A percentile compares a stretch with the other conserved stretches of the same genome.
Conservation (phyloP, 2,797 vertebrate species). For the Dermochelys coriacea region DNA sequence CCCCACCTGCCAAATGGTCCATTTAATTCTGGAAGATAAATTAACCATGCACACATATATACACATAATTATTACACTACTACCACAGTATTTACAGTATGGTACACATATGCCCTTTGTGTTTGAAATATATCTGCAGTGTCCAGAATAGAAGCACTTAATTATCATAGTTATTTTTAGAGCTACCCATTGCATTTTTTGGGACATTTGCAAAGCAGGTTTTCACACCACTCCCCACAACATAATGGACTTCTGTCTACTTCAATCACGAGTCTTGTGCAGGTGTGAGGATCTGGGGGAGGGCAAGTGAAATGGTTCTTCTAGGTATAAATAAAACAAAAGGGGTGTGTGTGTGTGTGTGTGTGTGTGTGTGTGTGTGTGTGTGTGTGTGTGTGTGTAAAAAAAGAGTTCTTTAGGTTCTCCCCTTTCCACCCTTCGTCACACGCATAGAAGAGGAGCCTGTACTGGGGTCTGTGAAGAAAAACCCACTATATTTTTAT, state of each 20-base stretch:
- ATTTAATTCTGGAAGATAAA: background rate
- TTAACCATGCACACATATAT: background rate
- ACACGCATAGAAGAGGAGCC: background rate
- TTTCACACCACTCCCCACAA: background rate
- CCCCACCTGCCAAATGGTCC: background rate
- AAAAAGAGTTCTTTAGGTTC: background rate
- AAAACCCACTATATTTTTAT: background rate
- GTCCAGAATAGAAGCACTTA: background rate
- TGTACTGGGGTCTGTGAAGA: background rate
- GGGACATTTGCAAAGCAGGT: background rate
- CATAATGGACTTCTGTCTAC: rapidly evolving
- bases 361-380: background rate
- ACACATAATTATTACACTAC: background rate
- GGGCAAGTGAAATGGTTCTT: background rate
- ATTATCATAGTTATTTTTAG: background rate
- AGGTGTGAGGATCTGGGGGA: background rate
- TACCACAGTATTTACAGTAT: background rate
- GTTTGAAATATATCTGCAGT: background rate
- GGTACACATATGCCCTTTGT: background rate
- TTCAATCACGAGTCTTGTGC: rapidly evolving
- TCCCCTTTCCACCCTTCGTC: background rate
- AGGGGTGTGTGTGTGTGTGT: background rate
- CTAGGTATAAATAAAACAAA: background rate
- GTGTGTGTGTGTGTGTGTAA: background rate
- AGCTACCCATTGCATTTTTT: background rate